These are phyloP conservation scores for Muntiacus reevesi DNA, from an alignment of 2,113 vertebrate genomes.

Conservation along the genomic window DNA sequence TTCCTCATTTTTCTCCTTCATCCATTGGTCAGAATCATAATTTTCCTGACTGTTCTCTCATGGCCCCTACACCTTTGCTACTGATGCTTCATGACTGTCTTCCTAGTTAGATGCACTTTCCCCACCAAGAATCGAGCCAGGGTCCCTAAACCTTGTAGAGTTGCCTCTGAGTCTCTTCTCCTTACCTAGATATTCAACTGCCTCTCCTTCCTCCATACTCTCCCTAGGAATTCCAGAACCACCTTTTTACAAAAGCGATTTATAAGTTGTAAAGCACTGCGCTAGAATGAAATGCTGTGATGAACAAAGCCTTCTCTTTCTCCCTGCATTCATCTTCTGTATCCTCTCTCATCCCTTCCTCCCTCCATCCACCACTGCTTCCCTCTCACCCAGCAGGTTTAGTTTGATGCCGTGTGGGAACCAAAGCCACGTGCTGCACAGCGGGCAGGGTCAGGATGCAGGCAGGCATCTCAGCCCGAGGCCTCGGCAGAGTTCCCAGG, in stretches of 20 bases:
- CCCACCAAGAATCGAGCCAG: neutral
- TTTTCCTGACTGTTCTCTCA: neutral
- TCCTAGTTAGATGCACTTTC: neutral
- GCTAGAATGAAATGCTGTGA: neutral
- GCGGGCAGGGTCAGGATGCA: constrained; percentile 73
- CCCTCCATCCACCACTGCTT: neutral
- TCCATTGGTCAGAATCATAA: neutral
- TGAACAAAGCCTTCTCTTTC: neutral
- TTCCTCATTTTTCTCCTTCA: neutral
- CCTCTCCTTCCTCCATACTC: neutral
- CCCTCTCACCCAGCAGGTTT: constrained; percentile 60
- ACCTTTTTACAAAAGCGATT: neutral
- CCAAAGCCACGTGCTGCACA: neutral
- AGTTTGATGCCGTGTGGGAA: neutral
- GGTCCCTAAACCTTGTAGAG: neutral
- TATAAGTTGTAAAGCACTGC: neutral
- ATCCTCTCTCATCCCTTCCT: neutral
- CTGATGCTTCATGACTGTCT: neutral
- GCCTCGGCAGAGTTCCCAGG: constrained; percentile 79
- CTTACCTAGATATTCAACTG: neutral
- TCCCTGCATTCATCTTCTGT: neutral
- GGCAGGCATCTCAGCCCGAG: constrained; percentile 78
- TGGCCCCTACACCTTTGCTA: neutral
- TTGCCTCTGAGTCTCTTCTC: neutral
- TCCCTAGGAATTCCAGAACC: neutral